These are phyloP conservation scores for Gandaritis pyraliata DNA, from an alignment of 2,888 invertebrate species.

Conservation along the genomic window DNA sequence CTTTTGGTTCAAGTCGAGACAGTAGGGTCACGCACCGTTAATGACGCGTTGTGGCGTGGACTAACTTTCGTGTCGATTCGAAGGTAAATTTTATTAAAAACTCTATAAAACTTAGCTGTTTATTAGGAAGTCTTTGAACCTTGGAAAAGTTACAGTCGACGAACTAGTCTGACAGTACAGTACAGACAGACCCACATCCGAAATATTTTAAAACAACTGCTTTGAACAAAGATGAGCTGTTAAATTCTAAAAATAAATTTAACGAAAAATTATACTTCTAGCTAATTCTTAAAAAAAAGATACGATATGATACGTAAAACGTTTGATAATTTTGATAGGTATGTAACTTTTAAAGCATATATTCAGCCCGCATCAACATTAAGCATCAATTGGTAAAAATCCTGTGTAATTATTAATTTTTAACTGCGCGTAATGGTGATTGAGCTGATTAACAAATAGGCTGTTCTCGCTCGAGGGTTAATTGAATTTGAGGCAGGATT, in stretches of 20 bases:
- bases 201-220: too few species aligned
- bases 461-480: slow-evolving; percentile 54
- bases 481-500: slow-evolving; percentile 60
- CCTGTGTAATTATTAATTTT: slow-evolving; percentile 60
- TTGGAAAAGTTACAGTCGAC: neutral
- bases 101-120: neutral
- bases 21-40: slow-evolving; percentile 57
- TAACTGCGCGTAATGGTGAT: slow-evolving; percentile 55
- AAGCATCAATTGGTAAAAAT: slow-evolving; percentile 52
- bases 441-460: slow-evolving; percentile 64
- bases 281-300: too few species aligned
- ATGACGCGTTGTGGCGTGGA: slow-evolving; percentile 52
- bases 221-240: too few species aligned
- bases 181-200: neutral
- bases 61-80: slow-evolving; percentile 47
- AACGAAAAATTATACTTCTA: too few species aligned
- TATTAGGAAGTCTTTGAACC: neutral
- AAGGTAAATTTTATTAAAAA: slow-evolving; percentile 31
- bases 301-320: too few species aligned
- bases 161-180: neutral
- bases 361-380: slow-evolving; percentile 57
- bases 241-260: too few species aligned
- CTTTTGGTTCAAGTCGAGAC: slow-evolving; percentile 48
- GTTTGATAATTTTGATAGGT: too few species aligned
- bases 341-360: slow-evolving; percentile 16